Conservation (phyloP, 2,113 vertebrate genomes). For the Tetrax tetrax region DNA sequence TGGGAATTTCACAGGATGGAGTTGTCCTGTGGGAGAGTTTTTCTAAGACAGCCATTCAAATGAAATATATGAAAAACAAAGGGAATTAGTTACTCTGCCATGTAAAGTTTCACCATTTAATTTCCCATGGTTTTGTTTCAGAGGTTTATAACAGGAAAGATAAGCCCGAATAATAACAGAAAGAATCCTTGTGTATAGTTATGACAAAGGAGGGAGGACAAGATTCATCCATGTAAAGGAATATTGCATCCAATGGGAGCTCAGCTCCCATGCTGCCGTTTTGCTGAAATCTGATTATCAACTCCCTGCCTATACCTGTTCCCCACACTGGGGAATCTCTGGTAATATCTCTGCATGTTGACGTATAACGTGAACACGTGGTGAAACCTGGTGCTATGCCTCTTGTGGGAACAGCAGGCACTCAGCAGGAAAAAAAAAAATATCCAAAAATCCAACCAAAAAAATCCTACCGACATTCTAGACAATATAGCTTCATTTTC, state of each 20-base stretch:
- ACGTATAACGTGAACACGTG: neutral
- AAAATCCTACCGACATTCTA: neutral
- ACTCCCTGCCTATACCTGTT: neutral
- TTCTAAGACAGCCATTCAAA: neutral
- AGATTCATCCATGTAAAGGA: neutral
- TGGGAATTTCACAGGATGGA: neutral
- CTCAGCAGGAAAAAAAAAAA: neutral
- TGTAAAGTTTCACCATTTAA: neutral
- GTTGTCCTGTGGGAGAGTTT: neutral
- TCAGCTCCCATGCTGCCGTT: neutral
- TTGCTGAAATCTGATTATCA: neutral
- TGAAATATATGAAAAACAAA: neutral
- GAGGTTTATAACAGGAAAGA: neutral
- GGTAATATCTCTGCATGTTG: neutral
- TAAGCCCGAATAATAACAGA: neutral
- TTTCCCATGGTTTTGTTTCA: neutral
- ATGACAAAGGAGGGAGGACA: neutral
- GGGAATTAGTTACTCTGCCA: neutral
- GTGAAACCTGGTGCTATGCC: neutral
- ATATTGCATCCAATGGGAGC: neutral
- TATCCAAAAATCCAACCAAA: too few relatives aligned
- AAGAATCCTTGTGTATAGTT: neutral
- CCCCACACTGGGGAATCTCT: neutral
- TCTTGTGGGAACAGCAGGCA: neutral
- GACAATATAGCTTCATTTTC: neutral